Percentiles rank a stretch among this genome's conserved stretches.
Evolutionary conservation across 2,888 invertebrate genomes (phyloP).

Genomic region (Blomia tropicalis): DNA sequence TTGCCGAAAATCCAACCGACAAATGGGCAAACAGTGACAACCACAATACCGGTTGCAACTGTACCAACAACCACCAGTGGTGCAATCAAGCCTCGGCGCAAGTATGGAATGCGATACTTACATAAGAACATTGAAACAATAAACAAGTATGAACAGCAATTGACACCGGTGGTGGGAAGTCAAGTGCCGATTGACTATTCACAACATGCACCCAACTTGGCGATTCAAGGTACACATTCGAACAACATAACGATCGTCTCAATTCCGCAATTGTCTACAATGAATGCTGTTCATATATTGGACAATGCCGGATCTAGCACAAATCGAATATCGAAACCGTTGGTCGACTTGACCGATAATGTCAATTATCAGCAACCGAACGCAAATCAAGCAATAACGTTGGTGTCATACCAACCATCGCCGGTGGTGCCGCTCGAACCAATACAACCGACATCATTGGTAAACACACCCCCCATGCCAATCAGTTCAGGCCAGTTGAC

Average conservation of each 20-base stretch:
- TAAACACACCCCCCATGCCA: neutral
- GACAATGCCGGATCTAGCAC: neutral
- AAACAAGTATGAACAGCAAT: slow-evolving; percentile 16
- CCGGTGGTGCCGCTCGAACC: neutral
- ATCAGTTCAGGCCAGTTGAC: neutral
- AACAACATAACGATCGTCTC: neutral
- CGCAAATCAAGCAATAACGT: neutral
- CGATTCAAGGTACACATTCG: neutral
- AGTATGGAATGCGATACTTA: slow-evolving; percentile 18
- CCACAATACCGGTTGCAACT: neutral
- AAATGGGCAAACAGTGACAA: neutral
- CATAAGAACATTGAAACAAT: slow-evolving; percentile 22
- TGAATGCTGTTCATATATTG: neutral
- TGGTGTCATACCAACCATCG: neutral
- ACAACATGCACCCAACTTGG: neutral
- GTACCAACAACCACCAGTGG: neutral
- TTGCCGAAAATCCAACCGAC: neutral
- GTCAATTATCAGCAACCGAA: neutral
- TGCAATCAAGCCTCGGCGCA: slow-evolving; percentile 4
- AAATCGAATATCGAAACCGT: neutral
- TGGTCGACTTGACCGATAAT: neutral
- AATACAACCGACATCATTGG: neutral
- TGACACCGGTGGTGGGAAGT: neutral
- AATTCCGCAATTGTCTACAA: neutral
- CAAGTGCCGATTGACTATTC: neutral